Base-by-base conservation (phyloP, 2,888 invertebrate genomes). In the Sesia bembeciformis region DNA sequence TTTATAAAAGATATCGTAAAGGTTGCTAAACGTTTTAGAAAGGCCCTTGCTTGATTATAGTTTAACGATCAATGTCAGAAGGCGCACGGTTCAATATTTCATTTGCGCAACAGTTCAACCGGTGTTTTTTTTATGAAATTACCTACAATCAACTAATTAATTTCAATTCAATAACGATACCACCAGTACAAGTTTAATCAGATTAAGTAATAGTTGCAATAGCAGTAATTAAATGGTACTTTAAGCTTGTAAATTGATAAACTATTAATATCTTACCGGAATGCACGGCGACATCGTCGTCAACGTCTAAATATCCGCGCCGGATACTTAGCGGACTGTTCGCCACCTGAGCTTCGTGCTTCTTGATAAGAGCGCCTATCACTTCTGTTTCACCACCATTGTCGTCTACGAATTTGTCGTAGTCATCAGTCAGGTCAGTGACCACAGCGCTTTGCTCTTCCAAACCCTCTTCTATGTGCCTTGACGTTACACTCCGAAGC, bases 281-380 rank as follows among this genome's bases (percentile, higher is more conserved):
- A 88, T 94, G 94, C 67, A 93, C 90, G 60, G 92, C 93, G 59
- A 92, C 93, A 64, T 93, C 93, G 67, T 93, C 93, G 64, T 94
- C 93, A 7, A 91, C 91, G 66, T 92, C 91, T 63, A 90, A 81
- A 60, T 87, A 90, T 60, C 81, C 84, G 49, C 89, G 80, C 7
- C 88, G 78, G 60, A 83, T 76, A 79, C 90, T 92, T 56, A 82
- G 67, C 53, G 82, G 86, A 70, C 84, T 88, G 62, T 76, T 86
- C 3, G 81, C 80, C 59, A 79, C 75, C 66, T 83, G 79, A 59
- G 80, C 84, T 69, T 84, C 89, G 61, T 83, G 76, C 65, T 79
- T 88, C 67, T 78, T 90, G 62, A 86, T 91, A 61, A 87, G 81
- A 65, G 87, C 86, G 63, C 82, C 76, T 49, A 85, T 81, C 49